These are phyloP conservation scores for Scalopus aquaticus DNA, from an alignment of 2,113 vertebrate species.

Conservation along the genomic window DNA sequence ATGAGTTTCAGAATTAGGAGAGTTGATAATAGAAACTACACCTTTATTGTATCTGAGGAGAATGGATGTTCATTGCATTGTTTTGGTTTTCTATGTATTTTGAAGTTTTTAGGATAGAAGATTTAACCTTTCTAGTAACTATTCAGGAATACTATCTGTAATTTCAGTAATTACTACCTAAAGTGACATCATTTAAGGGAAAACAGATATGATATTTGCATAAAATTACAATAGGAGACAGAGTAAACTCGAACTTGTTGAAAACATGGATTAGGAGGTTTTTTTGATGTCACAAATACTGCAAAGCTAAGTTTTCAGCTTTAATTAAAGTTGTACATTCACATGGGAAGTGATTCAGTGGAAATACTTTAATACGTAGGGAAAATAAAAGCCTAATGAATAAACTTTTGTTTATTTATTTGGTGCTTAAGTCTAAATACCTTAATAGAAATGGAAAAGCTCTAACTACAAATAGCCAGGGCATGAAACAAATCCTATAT, in stretches of 20 bases:
- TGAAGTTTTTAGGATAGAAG: background rate
- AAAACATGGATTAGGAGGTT: background rate
- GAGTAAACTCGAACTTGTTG: slow-evolving; percentile 20
- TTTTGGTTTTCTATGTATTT: background rate
- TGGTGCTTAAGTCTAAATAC: slow-evolving; percentile 42
- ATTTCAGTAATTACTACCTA: background rate
- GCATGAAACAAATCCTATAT: background rate
- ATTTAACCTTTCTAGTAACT: background rate
- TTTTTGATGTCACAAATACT: background rate
- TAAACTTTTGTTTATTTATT: slow-evolving; percentile 59
- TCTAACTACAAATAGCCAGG: background rate
- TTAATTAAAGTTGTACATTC: background rate
- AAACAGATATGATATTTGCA: background rate
- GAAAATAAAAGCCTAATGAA: slow-evolving; percentile 51
- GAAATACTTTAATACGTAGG: slow-evolving; percentile 23
- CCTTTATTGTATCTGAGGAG: background rate
- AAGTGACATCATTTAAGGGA: background rate
- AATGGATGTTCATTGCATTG: background rate
- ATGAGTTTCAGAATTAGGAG: background rate
- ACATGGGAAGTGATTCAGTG: background rate
- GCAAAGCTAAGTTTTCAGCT: slow-evolving; percentile 41
- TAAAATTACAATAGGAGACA: slow-evolving; percentile 12
- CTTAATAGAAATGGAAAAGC: background rate
- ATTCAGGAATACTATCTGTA: background rate
- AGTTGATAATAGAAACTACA: background rate